Evolutionary conservation across 1,140 invertebrate genomes (phyloP), one percentile per base, ranked within the genome.

Genomic region (Trissolcus basalis): DNA sequence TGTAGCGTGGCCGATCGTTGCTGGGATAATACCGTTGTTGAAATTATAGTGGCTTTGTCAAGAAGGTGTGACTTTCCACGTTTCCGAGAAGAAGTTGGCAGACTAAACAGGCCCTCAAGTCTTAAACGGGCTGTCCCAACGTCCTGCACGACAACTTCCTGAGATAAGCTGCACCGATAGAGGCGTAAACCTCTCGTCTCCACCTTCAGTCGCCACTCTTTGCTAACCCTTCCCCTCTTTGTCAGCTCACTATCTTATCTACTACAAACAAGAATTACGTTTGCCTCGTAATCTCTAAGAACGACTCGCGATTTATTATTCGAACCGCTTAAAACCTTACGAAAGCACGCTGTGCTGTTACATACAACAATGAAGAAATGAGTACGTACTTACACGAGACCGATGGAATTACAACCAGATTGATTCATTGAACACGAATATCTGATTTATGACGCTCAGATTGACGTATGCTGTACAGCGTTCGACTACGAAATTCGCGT

Each of bases 251-350:
- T 83, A 85, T 85, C 86, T 87, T 86, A 87, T 87, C 86, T 86
- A 84, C 83, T 86, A 87, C 84, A 86, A 86, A 86, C 85, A 86
- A 87, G 86, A 87, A 85, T 86, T 86, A 86, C 82, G 84, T 85
- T 85, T 79, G 83, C 81, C 80, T 77, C 79, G 83, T 83, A 87
- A 87, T 86, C 86, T 85, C 75, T 55, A 70, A 67, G 67, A 71
- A 69, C 27, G 64, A 43, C 63, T 70, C 67, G 78, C 83, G 80
- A 87, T 86, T 87, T 86, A 87, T 86, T 87, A 84, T 85, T 71
- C 80, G 41, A 72, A 79, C 65, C 80, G 63, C 53, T 74, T 76
- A 61, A 74, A 64, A 70, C 72, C 71, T 64, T 61, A 65, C 58
- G 68, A 75, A 51, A 67, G 71, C 58, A 41, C 72, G 63, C 70